A percentile compares a stretch with the other conserved stretches of the same genome.
Conservation (phyloP, 2,888 invertebrate genomes). For the Anarsia innoxiella region DNA sequence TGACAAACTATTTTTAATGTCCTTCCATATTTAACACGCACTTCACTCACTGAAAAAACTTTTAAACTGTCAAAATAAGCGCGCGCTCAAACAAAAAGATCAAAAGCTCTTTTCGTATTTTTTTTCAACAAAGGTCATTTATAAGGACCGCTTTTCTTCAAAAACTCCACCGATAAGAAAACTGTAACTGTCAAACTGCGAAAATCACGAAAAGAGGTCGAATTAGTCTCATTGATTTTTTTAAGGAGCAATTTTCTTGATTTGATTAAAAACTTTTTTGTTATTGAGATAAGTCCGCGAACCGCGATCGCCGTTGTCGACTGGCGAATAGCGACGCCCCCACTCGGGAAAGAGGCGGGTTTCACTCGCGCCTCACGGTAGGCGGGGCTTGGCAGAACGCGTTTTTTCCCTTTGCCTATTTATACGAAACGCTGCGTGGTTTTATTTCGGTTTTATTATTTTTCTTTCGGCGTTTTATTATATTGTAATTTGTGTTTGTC, state of each 20-base stretch:
- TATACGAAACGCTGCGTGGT: slow-evolving; percentile 38
- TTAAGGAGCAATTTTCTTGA: not conserved
- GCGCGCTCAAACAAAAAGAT: slow-evolving; percentile 15
- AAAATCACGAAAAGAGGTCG: not conserved
- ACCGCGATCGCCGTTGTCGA: slow-evolving; percentile 53
- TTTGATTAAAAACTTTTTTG: slow-evolving; percentile 7
- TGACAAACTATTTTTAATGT: slow-evolving; percentile 11
- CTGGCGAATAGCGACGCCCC: slow-evolving; percentile 59
- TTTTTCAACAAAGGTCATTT: slow-evolving; percentile 7
- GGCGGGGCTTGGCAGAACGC: slow-evolving; percentile 37
- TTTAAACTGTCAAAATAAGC: slow-evolving; percentile 20
- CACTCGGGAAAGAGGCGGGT: slow-evolving; percentile 6
- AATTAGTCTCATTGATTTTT: not conserved
- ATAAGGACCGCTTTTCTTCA: slow-evolving; percentile 5
- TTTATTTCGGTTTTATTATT: slow-evolving; percentile 39
- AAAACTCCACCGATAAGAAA: too few relatives aligned
- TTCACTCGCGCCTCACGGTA: slow-evolving; percentile 7
- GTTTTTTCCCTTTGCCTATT: slow-evolving; percentile 45
- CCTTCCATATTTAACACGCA: slow-evolving; percentile 17
- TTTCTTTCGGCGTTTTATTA: slow-evolving; percentile 46
- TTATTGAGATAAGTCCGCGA: slow-evolving; percentile 24
- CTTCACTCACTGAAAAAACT: slow-evolving; percentile 15
- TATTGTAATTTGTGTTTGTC: slow-evolving; percentile 63
- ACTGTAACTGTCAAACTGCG: slow-evolving; percentile 7
- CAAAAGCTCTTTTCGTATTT: not conserved